phyloP scores from a whole-genome alignment of 1,140 invertebrate genomes.

The Aphaenogaster rudis region DNA sequence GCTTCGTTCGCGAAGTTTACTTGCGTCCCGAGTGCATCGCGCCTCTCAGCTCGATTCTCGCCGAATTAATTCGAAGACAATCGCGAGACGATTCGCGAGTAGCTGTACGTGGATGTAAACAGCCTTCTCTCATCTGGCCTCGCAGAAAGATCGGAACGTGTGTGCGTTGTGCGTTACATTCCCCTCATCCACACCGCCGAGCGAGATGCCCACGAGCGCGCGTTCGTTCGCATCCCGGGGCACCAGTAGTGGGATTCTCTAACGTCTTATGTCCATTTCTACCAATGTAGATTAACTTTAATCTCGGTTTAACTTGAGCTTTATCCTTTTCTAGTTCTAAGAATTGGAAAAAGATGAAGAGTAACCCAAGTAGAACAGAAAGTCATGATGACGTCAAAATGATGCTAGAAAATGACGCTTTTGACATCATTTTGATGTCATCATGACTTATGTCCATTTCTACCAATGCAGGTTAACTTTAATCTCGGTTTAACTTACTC shows the following conservation, averaged over 20 bases:
- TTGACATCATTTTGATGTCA: too few species aligned
- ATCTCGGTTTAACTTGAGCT: too few species aligned
- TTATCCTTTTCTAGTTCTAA: too few species aligned
- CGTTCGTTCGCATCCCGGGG: neutral
- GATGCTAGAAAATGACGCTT: too few species aligned
- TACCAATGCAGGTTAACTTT: too few species aligned
- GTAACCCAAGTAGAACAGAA: too few species aligned
- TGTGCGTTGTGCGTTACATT: neutral
- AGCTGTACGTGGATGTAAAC: neutral
- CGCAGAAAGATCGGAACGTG: neutral
- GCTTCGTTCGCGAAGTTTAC: neutral
- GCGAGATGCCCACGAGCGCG: neutral
- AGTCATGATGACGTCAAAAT: too few species aligned
- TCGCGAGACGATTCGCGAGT: conserved; percentile 4
- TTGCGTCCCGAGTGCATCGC: neutral
- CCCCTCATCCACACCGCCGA: conserved; percentile 34
- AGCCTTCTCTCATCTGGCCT: neutral
- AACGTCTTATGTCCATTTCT: too few species aligned
- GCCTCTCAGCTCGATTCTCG: neutral
- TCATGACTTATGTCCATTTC: too few species aligned
- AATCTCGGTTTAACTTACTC: too few species aligned
- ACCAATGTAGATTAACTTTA: too few species aligned
- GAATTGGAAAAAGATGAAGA: too few species aligned
- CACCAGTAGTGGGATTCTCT: neutral
- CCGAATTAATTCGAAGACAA: neutral